Base-by-base conservation (phyloP, 2,797 vertebrate species). In the Echiichthys vipera region DNA sequence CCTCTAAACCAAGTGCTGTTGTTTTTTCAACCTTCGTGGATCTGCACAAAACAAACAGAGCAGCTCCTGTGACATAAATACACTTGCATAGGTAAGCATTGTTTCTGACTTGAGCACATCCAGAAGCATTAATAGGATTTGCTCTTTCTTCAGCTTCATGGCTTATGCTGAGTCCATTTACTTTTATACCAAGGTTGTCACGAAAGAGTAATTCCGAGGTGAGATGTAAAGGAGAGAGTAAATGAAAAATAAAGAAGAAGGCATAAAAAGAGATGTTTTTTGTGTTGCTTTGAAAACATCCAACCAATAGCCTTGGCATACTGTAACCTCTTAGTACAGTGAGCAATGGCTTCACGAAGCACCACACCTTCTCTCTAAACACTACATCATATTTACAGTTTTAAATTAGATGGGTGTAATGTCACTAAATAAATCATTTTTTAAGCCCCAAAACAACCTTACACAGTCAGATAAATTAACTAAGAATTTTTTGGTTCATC, bases 1-100 rank as follows among this genome's bases (percentile, higher is more conserved):
- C 56, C 57, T 67, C 50, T 40, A 46, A 89, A 85, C 82, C 56
- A 51, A 83, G 71, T 34, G 46, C 74, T 79, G 65, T 79, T 87
- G 80, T 89, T 87, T 88, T 83, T 67, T 75, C 64, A 72, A 78
- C 84, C 85, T 77, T 84, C 71, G 75, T 11, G 22, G 72, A 78
- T 80, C 74, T 81, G 72, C 78, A 82, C 64, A 51, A 74, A 51
- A 70, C 62, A 77, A 84, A 77, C 46, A 73, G 51, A 69, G 36
- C 55, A 18, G 61, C 72, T 57, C 29, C 50, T 65, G 63, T 55
- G 67, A 78, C 77, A 76, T 57, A 66, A 85, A 84, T 56, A 86
- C 67, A 61, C 25, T 29, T 7, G 4, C 49, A 74, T 86, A 56
- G 74, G 63, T 79, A 65, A 15, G 46, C 51, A 53, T 59, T 47